Base-by-base conservation (phyloP, 2,888 invertebrate species). In the Hofmannophila pseudospretella region DNA sequence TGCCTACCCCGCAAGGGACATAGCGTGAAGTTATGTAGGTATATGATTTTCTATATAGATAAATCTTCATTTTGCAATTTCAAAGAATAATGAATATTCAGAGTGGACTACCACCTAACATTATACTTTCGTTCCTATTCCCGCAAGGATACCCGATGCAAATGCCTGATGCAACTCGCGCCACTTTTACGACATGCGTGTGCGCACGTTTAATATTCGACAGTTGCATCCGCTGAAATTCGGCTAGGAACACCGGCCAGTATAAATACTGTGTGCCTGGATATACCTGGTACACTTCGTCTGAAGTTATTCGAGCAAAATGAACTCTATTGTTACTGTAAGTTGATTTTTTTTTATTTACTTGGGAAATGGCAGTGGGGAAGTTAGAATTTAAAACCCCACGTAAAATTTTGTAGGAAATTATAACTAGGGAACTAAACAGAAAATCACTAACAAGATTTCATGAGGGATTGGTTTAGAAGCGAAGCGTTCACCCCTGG, bases 291-390 rank as follows among this genome's bases (percentile, higher is more conserved):
- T 41, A 77, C 76, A 84, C 73, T 75, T 82, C 75, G 76, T 70
- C 69, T 67, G 57, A 58, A 57, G 56, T 51, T 39, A 53, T 49
- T 51, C 51, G 54, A 67, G 58, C 46, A 76, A 67, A 43, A 82
- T 84, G 84, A 79, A 81, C 67, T 66, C 73, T 67, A 76, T 62
- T 58, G 52, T 80, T 34, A 66, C 74, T 53, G 84, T 84, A 54
- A 84, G 84, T 81, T 47, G 5, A 37, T 26, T 41, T 44, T 22
- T 37, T 34, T 36, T 41, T 33, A 16, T 32, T 35, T 3, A 7
- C 2, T 4, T 11, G 3, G 4, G 7, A 2, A 11, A 3, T 27
- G 12, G n/a, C n/a, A n/a, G n/a, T n/a, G n/a, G n/a, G n/a, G n/a
- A n/a, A n/a, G n/a, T n/a, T n/a, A n/a, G n/a, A n/a, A n/a, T n/a